Evolutionary conservation across 2,888 invertebrate species (phyloP), one percentile per base, ranked within the genome.

Genomic region (Archips xylosteana): DNA sequence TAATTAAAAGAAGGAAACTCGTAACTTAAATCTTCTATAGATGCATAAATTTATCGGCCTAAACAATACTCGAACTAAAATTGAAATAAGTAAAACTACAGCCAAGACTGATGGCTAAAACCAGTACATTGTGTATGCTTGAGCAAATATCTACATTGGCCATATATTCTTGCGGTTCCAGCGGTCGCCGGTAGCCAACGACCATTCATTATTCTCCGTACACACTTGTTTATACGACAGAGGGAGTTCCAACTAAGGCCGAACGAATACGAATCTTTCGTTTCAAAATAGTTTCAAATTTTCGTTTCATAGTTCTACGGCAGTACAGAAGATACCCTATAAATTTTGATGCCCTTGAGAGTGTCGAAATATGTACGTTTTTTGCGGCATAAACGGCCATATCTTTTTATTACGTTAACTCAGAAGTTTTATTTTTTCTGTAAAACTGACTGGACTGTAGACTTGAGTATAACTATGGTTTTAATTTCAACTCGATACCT

Each of bases 81-180:
- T 51, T n/a, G 15, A 51, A n/a, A 15, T 47, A 51, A n/a, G 15
- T 51, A 15, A 51, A 51, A 51, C 49, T 51, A 51, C 49, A 51
- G n/a, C 4, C 12, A n/a, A 51, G 49, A n/a, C 4, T 49, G 2
- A n/a, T 49, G n/a, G 2, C n/a, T n/a, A n/a, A n/a, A 51, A n/a
- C 5, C n/a, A n/a, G 15, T n/a, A 51, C n/a, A n/a, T 51, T 51
- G 49, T 51, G 15, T n/a, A n/a, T 51, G 49, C 47, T 51, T 51
- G 49, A 51, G 49, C 15, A 51, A 51, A 51, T 51, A 51, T 51
- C 49, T 51, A 51, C 49, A 51, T 49, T 49, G 49, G 49, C 49
- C 49, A 49, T 49, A n/a, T 49, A 49, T n/a, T n/a, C 49, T n/a
- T n/a, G n/a, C 10, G 49, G 49, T 10, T n/a, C n/a, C n/a, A 42